phyloP scores from a whole-genome alignment of 2,888 invertebrate species.

The Schizotus pectinicornis region DNA sequence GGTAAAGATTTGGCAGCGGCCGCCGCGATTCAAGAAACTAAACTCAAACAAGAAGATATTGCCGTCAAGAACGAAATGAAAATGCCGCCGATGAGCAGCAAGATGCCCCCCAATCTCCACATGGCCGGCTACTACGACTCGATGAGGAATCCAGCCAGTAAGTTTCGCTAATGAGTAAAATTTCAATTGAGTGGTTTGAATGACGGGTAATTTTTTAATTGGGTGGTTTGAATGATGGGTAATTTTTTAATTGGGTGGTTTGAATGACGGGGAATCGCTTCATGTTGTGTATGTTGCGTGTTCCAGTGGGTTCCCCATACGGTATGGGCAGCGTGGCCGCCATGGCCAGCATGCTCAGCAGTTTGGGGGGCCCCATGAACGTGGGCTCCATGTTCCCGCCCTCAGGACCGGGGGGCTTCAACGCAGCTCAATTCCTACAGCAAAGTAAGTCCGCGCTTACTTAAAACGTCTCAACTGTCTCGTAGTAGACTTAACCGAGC shows the following conservation, averaged over 20 bases:
- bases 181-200: background rate
- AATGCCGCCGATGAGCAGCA: conserved; percentile 39
- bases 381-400: conserved; percentile 53
- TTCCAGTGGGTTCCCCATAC: conserved; percentile 52
- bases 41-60: conserved; percentile 61
- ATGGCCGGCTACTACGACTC: conserved; percentile 63
- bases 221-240: background rate
- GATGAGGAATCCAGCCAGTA: conserved; percentile 60
- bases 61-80: conserved; percentile 39
- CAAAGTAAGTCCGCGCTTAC: conserved; percentile 73
- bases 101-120: conserved; percentile 60
- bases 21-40: conserved; percentile 64
- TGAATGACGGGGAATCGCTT: background rate
- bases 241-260: background rate
- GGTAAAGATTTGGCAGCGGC: conserved; percentile 87
- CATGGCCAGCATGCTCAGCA: conserved; percentile 60
- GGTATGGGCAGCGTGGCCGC: conserved; percentile 59
- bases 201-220: background rate
- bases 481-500: no score
- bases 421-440: conserved; percentile 81
- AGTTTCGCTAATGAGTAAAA: conserved; percentile 33
- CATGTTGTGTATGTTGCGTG: conserved; percentile 10
- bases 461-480: no score
- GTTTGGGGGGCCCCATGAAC: conserved; percentile 57
- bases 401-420: conserved; percentile 59